Evolutionary conservation across 2,113 vertebrate species (phyloP), one percentile per base, ranked within the genome.

Genomic region (Ceuthmochares aereus): DNA sequence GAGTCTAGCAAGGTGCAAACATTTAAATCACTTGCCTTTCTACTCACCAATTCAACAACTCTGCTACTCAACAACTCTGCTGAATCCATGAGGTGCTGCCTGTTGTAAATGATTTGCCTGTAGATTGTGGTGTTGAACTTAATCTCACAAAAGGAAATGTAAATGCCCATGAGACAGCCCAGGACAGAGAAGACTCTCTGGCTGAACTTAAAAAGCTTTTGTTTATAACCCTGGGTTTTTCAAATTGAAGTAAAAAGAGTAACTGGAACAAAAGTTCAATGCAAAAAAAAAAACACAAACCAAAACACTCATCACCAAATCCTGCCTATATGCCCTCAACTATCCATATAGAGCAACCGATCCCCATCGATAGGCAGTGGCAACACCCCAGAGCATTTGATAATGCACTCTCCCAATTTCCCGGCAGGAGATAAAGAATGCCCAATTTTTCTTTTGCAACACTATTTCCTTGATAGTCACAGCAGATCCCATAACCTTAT

Each of bases 1-100:
- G 82, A 92, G 83, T 58, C 47, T 59, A 81, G 92, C 75, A 86
- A 72, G 79, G 56, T 43, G 88, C 76, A 93, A 93, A 94, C 72
- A 86, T 70, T 77, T 73, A 77, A 87, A 95, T 96, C 34, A 77
- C 27, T 85, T 54, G 20, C 40, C 59, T 93, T 90, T 75, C 59
- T 91, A 43, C 85, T 91, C 82, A 54, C 12, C 68, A 91, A 30
- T 72, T 91, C 80, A 63, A 42, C 47, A 70, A 15, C 49, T 63
- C 68, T 25, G 69, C 81, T 19, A 34, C 52, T n/a, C n/a, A n/a
- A 26, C 59, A 79, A 56, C 30, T 55, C 42, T 69, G 37, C 0
- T 90, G 55, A 45, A 59, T 14, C 47, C 72, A 20, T 8, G 78
- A 95, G 80, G 59, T 63, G 86, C 47, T 54, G 63, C 74, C 40